Percentiles rank a stretch among this genome's conserved stretches.
These are phyloP conservation scores for Plagiodera versicolora DNA, from an alignment of 2,888 invertebrate genomes.

Conservation along the genomic window DNA sequence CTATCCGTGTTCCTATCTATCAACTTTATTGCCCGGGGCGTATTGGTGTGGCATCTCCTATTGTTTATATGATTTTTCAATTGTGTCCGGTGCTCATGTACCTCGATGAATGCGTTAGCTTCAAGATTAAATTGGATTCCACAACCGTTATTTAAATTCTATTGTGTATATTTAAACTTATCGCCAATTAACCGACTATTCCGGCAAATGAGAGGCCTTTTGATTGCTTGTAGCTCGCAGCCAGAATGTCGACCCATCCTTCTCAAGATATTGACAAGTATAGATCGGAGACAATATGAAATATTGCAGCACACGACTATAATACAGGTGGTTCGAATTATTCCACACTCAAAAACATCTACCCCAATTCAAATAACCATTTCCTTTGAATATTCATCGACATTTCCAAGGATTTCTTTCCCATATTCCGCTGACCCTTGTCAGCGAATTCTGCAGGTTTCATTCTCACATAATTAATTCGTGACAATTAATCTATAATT, in stretches of 20 bases:
- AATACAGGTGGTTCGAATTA: too few species aligned
- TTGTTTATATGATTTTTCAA: constrained; percentile 53
- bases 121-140: constrained; percentile 31
- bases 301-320: background rate
- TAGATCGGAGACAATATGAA: background rate
- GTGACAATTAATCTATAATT: too few species aligned
- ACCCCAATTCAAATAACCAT: too few species aligned
- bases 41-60: constrained; percentile 53
- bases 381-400: too few species aligned
- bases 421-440: too few species aligned
- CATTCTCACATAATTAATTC: too few species aligned
- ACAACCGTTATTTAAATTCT: constrained; percentile 31
- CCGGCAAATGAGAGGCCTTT: constrained; percentile 17
- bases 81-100: constrained; percentile 33
- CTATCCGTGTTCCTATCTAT: constrained; percentile 53
- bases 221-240: background rate
- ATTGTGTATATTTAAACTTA: constrained; percentile 31
- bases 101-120: constrained; percentile 31
- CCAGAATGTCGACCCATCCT: background rate
- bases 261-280: background rate
- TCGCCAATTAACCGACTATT: constrained; percentile 29
- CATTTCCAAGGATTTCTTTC: too few species aligned
- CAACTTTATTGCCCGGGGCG: constrained; percentile 51
- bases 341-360: too few species aligned
- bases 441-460: too few species aligned